Conservation (phyloP, 2,113 vertebrate species). For the Coreoperca whiteheadi region DNA sequence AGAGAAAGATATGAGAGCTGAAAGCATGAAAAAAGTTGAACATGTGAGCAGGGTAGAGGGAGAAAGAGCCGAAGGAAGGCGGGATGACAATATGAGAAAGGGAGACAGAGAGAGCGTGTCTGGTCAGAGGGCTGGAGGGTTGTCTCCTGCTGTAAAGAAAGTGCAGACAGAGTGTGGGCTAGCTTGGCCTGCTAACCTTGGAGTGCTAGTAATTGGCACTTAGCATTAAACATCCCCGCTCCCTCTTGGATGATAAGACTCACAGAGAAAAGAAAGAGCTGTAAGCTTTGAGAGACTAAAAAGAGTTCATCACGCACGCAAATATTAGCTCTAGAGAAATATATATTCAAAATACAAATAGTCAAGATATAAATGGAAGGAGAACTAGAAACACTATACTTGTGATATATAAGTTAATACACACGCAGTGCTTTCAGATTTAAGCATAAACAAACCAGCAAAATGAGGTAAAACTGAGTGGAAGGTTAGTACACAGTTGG, state of each 20-base stretch:
- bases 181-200: slow-evolving; percentile 78
- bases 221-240: slow-evolving; percentile 73
- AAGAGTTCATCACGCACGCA: slow-evolving; percentile 22
- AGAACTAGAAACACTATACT: neutral
- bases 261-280: slow-evolving; percentile 29
- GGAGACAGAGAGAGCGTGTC: slow-evolving; percentile 11
- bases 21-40: slow-evolving; percentile 15
- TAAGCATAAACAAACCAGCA: neutral
- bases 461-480: neutral
- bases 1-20: neutral
- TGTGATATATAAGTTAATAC: neutral
- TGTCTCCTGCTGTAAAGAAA: slow-evolving; percentile 58
- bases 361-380: neutral
- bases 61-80: neutral
- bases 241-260: slow-evolving; percentile 63
- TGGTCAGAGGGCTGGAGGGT: slow-evolving; percentile 53
- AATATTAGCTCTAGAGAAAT: slow-evolving; percentile 28
- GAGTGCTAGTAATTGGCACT: slow-evolving; percentile 81
- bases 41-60: neutral
- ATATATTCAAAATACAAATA: slow-evolving; percentile 24
- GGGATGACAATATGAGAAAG: neutral
- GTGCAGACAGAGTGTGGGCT: slow-evolving; percentile 70
- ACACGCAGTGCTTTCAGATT: neutral
- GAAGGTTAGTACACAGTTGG: neutral
- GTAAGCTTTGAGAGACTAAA: slow-evolving; percentile 34